Percentiles rank a stretch among this genome's conserved stretches.
phyloP scores from a whole-genome alignment of 2,888 invertebrate species.

The Aricia artaxerxes region DNA sequence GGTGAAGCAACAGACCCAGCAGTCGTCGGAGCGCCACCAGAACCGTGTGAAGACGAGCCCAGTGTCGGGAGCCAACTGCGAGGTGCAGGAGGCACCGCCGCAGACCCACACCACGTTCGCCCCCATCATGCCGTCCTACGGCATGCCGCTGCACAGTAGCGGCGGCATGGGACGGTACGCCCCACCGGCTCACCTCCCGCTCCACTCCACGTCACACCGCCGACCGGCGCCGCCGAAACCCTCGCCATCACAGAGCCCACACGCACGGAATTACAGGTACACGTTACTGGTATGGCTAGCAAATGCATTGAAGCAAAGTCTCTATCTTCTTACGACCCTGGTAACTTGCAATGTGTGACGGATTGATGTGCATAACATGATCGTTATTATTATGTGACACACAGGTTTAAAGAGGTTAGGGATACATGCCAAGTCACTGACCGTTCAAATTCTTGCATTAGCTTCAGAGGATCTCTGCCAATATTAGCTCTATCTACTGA shows the following conservation, averaged over 20 bases:
- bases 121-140: constrained; percentile 70
- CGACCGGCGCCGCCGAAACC: constrained; percentile 73
- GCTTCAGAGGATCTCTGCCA: neutral
- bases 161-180: constrained; percentile 75
- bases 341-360: neutral
- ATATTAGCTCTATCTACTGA: constrained; percentile 40
- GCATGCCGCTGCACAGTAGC: constrained; percentile 63
- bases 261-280: constrained; percentile 80
- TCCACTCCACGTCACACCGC: constrained; percentile 77
- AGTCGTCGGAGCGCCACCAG: constrained; percentile 67
- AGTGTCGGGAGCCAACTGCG: constrained; percentile 68
- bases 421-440: neutral
- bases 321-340: neutral
- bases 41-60: constrained; percentile 73
- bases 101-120: constrained; percentile 68
- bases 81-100: constrained; percentile 77
- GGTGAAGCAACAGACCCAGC: constrained; percentile 75
- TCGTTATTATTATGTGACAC: neutral
- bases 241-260: constrained; percentile 78
- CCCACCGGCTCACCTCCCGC: constrained; percentile 75
- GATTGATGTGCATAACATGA: neutral
- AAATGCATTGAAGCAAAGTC: neutral
- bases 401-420: neutral
- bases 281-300: constrained; percentile 32
- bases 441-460: neutral